These are phyloP conservation scores for Lepidonotus clava DNA, from an alignment of 2,888 invertebrate genomes.

Conservation along the genomic window DNA sequence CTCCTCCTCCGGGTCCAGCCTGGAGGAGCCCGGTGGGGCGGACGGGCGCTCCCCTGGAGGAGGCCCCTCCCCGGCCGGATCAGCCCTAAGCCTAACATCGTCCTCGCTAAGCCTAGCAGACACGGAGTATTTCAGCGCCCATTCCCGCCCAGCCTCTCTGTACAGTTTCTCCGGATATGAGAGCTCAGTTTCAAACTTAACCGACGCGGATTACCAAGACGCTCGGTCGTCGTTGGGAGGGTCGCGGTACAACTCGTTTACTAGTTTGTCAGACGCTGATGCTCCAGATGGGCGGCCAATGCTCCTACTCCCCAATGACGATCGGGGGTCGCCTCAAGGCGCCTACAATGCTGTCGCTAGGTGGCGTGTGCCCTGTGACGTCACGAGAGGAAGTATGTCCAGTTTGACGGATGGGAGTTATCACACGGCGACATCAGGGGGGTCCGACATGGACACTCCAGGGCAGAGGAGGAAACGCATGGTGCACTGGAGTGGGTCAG, in stretches of 20 bases:
- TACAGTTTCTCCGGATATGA: conserved; percentile 17
- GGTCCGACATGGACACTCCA: background rate
- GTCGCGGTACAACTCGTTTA: conserved; percentile 3
- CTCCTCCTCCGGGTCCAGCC: conserved; percentile 18
- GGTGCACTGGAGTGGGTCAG: background rate
- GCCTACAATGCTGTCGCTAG: background rate
- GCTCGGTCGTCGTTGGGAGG: background rate
- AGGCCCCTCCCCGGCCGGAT: background rate
- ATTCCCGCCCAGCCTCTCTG: conserved; percentile 13
- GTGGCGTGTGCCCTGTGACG: background rate
- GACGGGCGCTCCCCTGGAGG: background rate
- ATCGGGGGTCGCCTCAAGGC: background rate
- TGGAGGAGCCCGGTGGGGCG: background rate
- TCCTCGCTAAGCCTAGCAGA: conserved; percentile 20
- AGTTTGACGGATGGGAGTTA: conserved; percentile 33
- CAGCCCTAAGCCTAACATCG: conserved; percentile 11
- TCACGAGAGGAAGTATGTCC: conserved; percentile 4
- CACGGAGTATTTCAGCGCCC: conserved; percentile 33
- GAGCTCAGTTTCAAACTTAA: conserved; percentile 17
- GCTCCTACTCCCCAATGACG: background rate
- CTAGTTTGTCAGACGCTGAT: background rate
- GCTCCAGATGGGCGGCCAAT: background rate
- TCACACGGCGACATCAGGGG: conserved; percentile 27
- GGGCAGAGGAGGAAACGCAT: background rate
- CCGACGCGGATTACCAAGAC: conserved; percentile 1